phyloP scores from a whole-genome alignment of 2,113 vertebrate genomes.

The Cranoglanis bouderius region DNA sequence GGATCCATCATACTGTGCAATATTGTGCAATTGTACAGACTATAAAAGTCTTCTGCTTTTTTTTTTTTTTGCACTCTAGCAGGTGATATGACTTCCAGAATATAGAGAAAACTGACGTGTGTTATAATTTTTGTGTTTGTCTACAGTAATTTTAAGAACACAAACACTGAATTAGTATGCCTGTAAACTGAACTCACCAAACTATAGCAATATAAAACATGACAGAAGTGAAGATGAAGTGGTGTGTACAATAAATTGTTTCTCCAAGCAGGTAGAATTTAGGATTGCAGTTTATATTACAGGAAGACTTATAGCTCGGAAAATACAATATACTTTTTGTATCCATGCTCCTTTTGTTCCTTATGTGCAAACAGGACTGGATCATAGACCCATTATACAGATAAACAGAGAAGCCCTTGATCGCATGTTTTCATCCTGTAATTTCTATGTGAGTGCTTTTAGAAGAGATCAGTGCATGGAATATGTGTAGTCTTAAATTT shows the following conservation, averaged over 20 bases:
- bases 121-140: background rate
- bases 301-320: background rate
- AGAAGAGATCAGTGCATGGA: background rate
- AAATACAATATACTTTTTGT: background rate
- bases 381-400: background rate
- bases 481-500: background rate
- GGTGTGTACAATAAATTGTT: background rate
- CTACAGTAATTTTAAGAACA: background rate
- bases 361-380: background rate
- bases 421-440: background rate
- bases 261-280: background rate
- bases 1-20: background rate
- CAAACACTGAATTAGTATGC: background rate
- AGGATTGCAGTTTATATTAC: background rate
- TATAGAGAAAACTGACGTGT: background rate
- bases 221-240: background rate
- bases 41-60: background rate
- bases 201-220: background rate
- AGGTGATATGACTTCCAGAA: background rate
- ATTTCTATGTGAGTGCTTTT: background rate
- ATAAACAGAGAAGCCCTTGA: constrained; percentile 12
- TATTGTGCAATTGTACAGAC: background rate
- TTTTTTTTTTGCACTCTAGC: background rate
- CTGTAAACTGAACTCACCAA: background rate
- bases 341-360: background rate